These are phyloP conservation scores for Sisyra terminalis DNA, from an alignment of 2,888 invertebrate species.

Conservation along the genomic window DNA sequence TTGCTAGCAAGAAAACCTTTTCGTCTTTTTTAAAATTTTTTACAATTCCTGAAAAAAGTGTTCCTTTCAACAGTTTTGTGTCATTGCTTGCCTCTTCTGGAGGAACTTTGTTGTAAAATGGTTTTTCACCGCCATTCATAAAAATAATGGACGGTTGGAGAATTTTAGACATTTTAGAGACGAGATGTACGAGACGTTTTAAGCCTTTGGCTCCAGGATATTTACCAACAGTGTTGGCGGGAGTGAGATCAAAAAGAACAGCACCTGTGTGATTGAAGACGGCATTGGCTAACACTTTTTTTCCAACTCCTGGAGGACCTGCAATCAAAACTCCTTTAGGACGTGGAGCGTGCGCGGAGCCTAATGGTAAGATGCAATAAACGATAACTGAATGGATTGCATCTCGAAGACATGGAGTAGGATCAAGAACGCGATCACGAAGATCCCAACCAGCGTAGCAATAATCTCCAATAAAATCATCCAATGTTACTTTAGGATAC, in stretches of 20 bases:
- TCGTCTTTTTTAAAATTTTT: slow-evolving; percentile 26
- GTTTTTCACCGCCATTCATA: slow-evolving; percentile 34
- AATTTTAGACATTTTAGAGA: slow-evolving; percentile 40
- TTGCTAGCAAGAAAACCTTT: slow-evolving; percentile 31
- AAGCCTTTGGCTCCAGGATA: slow-evolving; percentile 41
- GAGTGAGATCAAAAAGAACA: slow-evolving; percentile 44
- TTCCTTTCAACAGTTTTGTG: slow-evolving; percentile 35
- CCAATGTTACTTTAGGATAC: slow-evolving; percentile 38
- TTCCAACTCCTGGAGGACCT: slow-evolving; percentile 54
- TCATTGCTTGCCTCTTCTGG: slow-evolving; percentile 23
- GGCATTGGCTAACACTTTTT: slow-evolving; percentile 52
- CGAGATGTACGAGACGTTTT: slow-evolving; percentile 41
- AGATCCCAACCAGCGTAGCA: slow-evolving; percentile 40
- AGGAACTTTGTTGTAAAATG: slow-evolving; percentile 34
- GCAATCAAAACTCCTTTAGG: slow-evolving; percentile 46
- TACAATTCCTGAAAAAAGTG: slow-evolving; percentile 10
- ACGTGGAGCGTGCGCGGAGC: slow-evolving; percentile 17
- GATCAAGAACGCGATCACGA: slow-evolving; percentile 25
- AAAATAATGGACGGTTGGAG: slow-evolving; percentile 43
- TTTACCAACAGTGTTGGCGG: slow-evolving; percentile 35
- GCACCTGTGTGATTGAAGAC: slow-evolving; percentile 53
- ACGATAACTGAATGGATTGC: slow-evolving; percentile 39
- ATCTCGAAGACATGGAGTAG: slow-evolving; percentile 40
- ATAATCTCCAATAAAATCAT: slow-evolving; percentile 53
- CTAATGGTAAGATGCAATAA: slow-evolving; percentile 41